A percentile compares a stretch with the other conserved stretches of the same genome.
Conservation (phyloP, 2,797 vertebrate genomes). For the Anguilla obscura region DNA sequence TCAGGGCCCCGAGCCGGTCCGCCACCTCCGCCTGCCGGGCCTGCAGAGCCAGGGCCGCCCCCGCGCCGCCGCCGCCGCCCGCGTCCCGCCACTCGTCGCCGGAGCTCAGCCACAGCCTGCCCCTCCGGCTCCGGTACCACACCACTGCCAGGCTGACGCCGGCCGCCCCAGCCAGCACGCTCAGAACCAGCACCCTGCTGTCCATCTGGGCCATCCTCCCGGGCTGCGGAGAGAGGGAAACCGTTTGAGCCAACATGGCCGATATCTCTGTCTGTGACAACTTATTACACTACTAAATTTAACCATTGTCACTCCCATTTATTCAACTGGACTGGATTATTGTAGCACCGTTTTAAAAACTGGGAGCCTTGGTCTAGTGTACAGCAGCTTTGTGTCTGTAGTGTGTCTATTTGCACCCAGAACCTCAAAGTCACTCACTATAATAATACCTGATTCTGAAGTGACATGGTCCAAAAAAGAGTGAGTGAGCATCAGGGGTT, state of each 20-base stretch:
- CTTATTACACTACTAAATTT: not conserved
- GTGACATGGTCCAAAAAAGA: too few relatives aligned
- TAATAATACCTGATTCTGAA: too few relatives aligned
- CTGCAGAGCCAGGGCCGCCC: conserved; percentile 59
- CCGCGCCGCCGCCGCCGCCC: conserved; percentile 45
- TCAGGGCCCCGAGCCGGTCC: conserved; percentile 82
- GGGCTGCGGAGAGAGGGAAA: conserved; percentile 41
- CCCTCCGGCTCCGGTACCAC: conserved; percentile 70
- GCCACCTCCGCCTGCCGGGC: conserved; percentile 81
- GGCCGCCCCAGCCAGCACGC: conserved; percentile 83
- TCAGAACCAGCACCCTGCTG: conserved; percentile 80
- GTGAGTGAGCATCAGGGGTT: too few relatives aligned
- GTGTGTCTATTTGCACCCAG: not conserved
- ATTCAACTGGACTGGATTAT: not conserved
- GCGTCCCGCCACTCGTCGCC: conserved; percentile 33
- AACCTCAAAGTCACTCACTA: not conserved
- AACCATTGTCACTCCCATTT: not conserved
- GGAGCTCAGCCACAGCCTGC: conserved; percentile 40
- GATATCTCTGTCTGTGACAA: not conserved
- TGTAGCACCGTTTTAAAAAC: not conserved
- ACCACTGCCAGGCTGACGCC: conserved; percentile 80
- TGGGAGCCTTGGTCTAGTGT: not conserved
- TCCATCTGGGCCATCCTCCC: conserved; percentile 79
- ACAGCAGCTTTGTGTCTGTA: not conserved
- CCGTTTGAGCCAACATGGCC: not conserved